phyloP scores from a whole-genome alignment of 1,140 invertebrate species.

The Procambarus virginalis region DNA sequence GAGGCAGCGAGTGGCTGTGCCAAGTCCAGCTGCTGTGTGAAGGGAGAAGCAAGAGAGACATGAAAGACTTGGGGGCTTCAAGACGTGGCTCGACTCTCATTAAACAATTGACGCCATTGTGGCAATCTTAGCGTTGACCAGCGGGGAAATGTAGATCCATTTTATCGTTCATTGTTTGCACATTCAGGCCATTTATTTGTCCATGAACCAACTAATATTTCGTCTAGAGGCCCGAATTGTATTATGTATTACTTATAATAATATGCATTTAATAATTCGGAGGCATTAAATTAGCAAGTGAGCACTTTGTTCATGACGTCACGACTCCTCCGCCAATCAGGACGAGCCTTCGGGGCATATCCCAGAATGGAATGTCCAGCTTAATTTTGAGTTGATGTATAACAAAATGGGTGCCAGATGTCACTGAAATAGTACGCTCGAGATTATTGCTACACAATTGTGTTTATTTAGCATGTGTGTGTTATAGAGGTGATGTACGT shows the following conservation, averaged over 20 bases:
- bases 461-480: not conserved
- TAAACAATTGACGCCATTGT: conserved; percentile 13
- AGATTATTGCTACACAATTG: not conserved
- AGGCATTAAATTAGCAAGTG: not conserved
- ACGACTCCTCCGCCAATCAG: not conserved
- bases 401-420: not conserved
- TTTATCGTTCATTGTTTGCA: not conserved
- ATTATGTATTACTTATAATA: not conserved
- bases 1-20: not conserved
- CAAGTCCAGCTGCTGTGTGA: not conserved
- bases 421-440: not conserved
- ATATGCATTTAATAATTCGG: not conserved
- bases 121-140: conserved; percentile 1
- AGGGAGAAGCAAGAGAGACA: not conserved
- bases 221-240: not conserved
- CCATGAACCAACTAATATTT: not conserved
- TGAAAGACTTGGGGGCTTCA: conserved; percentile 2
- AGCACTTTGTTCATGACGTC: not conserved
- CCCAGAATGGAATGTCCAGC: not conserved
- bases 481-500: not conserved
- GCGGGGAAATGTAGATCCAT: not conserved
- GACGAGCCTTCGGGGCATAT: not conserved
- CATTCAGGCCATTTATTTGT: not conserved
- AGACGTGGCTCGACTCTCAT: not conserved
- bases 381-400: not conserved